These are phyloP conservation scores for Phalera bucephala DNA, from an alignment of 2,888 invertebrate species.

Conservation along the genomic window DNA sequence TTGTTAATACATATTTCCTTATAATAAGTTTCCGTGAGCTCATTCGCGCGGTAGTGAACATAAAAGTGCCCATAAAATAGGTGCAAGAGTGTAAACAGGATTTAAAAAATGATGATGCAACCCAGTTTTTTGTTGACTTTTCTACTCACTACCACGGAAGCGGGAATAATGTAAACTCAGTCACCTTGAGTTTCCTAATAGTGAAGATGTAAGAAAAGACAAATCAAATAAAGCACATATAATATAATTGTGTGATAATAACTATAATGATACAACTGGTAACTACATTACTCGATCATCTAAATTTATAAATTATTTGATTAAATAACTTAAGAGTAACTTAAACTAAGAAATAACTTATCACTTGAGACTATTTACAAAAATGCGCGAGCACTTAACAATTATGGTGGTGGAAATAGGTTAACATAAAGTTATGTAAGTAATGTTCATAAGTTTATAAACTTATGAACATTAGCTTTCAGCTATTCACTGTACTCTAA, in stretches of 20 bases:
- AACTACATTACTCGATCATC: conserved; percentile 26
- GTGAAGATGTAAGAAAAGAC: conserved; percentile 14
- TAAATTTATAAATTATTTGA: conserved; percentile 45
- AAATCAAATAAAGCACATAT: conserved; percentile 9
- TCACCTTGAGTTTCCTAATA: too few species aligned
- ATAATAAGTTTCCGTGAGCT: too few species aligned
- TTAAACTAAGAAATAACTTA: conserved; percentile 22
- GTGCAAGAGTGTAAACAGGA: too few species aligned
- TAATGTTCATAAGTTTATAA: neutral
- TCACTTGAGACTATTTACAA: conserved; percentile 56
- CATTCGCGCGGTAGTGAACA: too few species aligned
- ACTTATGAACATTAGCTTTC: too few species aligned
- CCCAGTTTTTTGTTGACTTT: too few species aligned
- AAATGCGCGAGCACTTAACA: conserved; percentile 44
- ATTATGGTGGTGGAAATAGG: neutral
- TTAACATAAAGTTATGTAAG: conserved; percentile 10
- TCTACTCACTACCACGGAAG: too few species aligned
- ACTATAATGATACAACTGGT: conserved; percentile 22
- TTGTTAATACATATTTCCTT: too few species aligned
- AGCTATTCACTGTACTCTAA: too few species aligned
- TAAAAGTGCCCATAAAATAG: too few species aligned
- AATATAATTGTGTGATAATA: conserved; percentile 6
- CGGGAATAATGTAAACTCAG: too few species aligned
- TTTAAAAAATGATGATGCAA: too few species aligned
- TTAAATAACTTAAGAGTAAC: conserved; percentile 50